Conservation (phyloP, 2,113 vertebrate species). For the Aepyceros melampus region DNA sequence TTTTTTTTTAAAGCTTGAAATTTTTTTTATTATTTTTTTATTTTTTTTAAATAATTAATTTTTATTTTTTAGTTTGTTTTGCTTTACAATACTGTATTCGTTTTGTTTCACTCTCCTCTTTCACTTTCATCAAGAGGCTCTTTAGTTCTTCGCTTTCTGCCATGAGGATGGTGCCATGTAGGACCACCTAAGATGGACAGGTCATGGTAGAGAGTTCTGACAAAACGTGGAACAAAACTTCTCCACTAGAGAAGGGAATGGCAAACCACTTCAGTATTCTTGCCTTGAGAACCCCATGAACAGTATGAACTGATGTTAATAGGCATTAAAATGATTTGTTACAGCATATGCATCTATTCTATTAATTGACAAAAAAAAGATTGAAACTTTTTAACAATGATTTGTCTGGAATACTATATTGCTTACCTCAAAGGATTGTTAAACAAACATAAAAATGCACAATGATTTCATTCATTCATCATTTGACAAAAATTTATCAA, state of each 20-base stretch:
- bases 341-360: neutral
- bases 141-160: neutral
- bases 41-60: too few species aligned
- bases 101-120: too few species aligned
- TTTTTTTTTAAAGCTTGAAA: too few species aligned
- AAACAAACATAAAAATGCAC: neutral
- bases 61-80: too few species aligned
- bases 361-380: neutral
- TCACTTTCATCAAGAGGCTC: neutral
- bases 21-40: too few species aligned
- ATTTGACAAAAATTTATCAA: neutral
- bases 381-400: neutral
- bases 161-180: neutral
- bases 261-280: neutral
- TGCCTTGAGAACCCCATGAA: neutral
- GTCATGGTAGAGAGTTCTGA: neutral
- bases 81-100: too few species aligned
- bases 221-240: neutral
- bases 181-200: neutral
- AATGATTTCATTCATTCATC: neutral
- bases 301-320: neutral
- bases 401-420: neutral
- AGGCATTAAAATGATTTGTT: neutral
- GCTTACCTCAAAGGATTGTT: neutral
- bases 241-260: neutral